phyloP scores from a whole-genome alignment of 2,113 vertebrate genomes.

The Monarcha castaneiventris region DNA sequence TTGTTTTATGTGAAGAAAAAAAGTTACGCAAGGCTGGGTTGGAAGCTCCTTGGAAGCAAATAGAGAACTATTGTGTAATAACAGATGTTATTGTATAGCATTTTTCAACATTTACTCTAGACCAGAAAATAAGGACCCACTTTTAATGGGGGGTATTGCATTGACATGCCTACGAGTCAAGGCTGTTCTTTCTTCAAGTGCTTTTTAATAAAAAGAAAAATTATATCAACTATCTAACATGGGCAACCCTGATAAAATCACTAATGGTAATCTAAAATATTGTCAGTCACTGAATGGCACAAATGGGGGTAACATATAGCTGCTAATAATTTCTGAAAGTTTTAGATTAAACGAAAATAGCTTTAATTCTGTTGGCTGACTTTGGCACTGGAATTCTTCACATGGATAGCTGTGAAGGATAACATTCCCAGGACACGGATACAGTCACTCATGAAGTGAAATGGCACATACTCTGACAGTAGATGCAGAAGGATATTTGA shows the following conservation, averaged over 20 bases:
- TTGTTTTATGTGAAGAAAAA: slow-evolving; percentile 75
- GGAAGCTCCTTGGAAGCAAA: slow-evolving; percentile 57
- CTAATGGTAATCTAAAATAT: not conserved
- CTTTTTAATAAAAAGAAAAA: slow-evolving; percentile 11
- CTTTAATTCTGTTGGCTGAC: slow-evolving; percentile 14
- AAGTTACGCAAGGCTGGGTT: slow-evolving; percentile 20
- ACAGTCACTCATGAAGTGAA: not conserved
- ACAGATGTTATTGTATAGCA: slow-evolving; percentile 63
- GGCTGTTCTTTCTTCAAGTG: not conserved
- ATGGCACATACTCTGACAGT: not conserved
- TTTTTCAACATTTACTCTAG: slow-evolving; percentile 44
- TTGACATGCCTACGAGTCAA: not conserved
- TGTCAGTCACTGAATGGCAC: not conserved
- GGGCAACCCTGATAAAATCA: not conserved
- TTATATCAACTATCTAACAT: not conserved
- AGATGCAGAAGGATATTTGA: slow-evolving; percentile 48
- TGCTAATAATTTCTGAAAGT: slow-evolving; percentile 1
- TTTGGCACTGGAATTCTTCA: slow-evolving; percentile 26
- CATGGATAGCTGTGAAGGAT: not conserved
- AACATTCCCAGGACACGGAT: not conserved
- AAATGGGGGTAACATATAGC: not conserved
- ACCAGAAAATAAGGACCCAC: not conserved
- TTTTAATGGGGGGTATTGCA: slow-evolving; percentile 8
- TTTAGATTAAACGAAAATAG: slow-evolving; percentile 3
- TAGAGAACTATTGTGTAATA: slow-evolving; percentile 70